Evolutionary conservation across 2,888 invertebrate species (phyloP), one percentile per base, ranked within the genome.

Genomic region (Zaprionus obscuricornis): DNA sequence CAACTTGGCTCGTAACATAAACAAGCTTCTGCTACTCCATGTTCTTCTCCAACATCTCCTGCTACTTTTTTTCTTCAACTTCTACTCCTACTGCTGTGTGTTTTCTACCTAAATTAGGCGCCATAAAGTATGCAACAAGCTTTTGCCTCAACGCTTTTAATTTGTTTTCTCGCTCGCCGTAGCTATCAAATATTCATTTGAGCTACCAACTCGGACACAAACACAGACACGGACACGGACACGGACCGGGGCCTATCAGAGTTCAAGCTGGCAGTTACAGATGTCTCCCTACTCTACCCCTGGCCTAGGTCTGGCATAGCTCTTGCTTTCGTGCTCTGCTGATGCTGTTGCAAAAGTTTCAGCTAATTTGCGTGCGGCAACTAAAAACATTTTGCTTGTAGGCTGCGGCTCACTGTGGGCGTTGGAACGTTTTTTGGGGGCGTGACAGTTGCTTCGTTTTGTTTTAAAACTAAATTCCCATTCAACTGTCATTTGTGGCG

Each of bases 61-160:
- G 20, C 27, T 29, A 4, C 13, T 8, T 11, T 29, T 3, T 42
- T 18, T 1, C 31, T 14, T 6, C 13, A 11, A 14, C 31, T 8
- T 3, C 27, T 6, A 10, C 31, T 6, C 31, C 2, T 31, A 14
- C 31, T 14, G 6, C 31, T 4, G 13, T 11, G 5, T 31, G 13
- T 11, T 13, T 66, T 34, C 51, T 34, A 71, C 76, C 77, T 65
- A 79, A 79, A 79, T 79, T 79, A 81, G n/a, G 82, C 82, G 71
- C 65, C 74, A 81, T 79, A 84, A 79, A 79, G 85, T 84, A 84
- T 79, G 85, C 82, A 81, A 84, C 78, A 84, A 68, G 68, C 84
- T 77, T 69, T 68, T 68, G 77, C 67, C 5, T 18, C 50, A 69
- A 59, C 69, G 69, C 65, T 81, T 81, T 77, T 81, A 76, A 76